Evolutionary conservation across 2,888 invertebrate genomes (phyloP).

Genomic region (Drosophila anceps): DNA sequence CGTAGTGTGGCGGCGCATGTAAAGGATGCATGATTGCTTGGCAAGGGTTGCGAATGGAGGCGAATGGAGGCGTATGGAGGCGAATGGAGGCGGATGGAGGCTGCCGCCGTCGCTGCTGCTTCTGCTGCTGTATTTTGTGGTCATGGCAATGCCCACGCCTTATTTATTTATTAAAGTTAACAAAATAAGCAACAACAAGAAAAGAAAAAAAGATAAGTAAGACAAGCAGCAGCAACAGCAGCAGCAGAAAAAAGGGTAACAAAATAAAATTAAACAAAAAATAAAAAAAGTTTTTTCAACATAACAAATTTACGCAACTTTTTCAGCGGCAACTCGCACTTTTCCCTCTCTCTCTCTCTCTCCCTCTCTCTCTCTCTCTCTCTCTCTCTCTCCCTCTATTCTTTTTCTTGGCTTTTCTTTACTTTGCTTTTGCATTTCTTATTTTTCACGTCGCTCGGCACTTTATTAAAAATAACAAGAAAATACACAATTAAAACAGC

Average conservation of each 20-base stretch:
- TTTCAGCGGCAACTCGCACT: conserved; percentile 42
- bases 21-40: conserved; percentile 77
- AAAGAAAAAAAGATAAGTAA: conserved; percentile 7
- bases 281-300: conserved; percentile 55
- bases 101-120: conserved; percentile 7
- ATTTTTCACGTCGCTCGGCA: conserved; percentile 43
- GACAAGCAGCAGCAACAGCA: conserved; percentile 17
- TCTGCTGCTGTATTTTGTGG: conserved; percentile 48
- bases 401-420: conserved; percentile 18
- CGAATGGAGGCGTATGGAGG: conserved; percentile 6
- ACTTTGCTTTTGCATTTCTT: neutral
- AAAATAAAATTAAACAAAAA: conserved; percentile 6
- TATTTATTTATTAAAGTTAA: conserved; percentile 78
- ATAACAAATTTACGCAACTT: conserved; percentile 80
- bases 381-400: neutral
- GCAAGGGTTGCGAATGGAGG: conserved; percentile 36
- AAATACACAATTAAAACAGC: conserved; percentile 26
- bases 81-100: conserved; percentile 9
- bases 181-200: conserved; percentile 38
- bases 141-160: conserved; percentile 42
- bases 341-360: conserved; percentile 27
- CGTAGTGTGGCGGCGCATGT: conserved; percentile 37
- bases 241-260: conserved; percentile 19
- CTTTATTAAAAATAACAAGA: conserved; percentile 75
- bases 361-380: conserved; percentile 29